Evolutionary conservation across 2,888 invertebrate species (phyloP).

Genomic region (Electrophaes corylata): DNA sequence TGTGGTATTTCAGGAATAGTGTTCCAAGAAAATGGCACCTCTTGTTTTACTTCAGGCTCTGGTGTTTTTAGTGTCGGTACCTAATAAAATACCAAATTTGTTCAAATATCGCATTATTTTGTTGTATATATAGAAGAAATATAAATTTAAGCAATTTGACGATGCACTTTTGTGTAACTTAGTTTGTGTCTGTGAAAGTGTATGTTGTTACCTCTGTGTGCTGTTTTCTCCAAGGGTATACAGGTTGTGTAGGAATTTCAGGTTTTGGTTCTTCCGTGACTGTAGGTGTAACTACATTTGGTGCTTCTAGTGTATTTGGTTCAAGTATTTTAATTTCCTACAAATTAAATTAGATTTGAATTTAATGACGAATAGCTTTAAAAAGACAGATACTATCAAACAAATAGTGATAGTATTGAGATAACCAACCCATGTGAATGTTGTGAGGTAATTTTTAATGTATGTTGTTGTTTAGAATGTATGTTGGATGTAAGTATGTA

Average conservation of each 20-base stretch:
- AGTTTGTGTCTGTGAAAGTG: too few species aligned
- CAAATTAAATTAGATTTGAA: slow-evolving; percentile 12
- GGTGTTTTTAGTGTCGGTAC: slow-evolving; percentile 61
- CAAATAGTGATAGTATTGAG: too few species aligned
- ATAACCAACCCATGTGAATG: too few species aligned
- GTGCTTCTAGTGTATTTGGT: background rate
- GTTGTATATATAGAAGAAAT: background rate
- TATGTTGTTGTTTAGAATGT: background rate
- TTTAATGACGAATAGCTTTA: too few species aligned
- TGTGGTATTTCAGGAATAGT: slow-evolving; percentile 78
- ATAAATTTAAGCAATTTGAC: slow-evolving; percentile 9
- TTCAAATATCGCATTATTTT: background rate
- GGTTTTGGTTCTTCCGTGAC: slow-evolving; percentile 26
- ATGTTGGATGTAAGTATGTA: too few species aligned
- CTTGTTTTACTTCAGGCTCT: slow-evolving; percentile 60
- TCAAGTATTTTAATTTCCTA: slow-evolving; percentile 8
- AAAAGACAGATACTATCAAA: too few species aligned
- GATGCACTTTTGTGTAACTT: slow-evolving; percentile 20
- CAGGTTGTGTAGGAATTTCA: slow-evolving; percentile 44
- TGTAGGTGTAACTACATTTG: background rate
- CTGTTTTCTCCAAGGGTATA: slow-evolving; percentile 54
- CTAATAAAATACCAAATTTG: slow-evolving; percentile 47
- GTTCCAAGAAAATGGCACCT: slow-evolving; percentile 76
- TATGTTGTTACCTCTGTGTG: slow-evolving; percentile 35
- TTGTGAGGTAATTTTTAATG: background rate